A percentile compares a stretch with the other conserved stretches of the same genome.
Evolutionary conservation across 2,797 vertebrate species (phyloP).

Genomic region (Clarias laeviceps): DNA sequence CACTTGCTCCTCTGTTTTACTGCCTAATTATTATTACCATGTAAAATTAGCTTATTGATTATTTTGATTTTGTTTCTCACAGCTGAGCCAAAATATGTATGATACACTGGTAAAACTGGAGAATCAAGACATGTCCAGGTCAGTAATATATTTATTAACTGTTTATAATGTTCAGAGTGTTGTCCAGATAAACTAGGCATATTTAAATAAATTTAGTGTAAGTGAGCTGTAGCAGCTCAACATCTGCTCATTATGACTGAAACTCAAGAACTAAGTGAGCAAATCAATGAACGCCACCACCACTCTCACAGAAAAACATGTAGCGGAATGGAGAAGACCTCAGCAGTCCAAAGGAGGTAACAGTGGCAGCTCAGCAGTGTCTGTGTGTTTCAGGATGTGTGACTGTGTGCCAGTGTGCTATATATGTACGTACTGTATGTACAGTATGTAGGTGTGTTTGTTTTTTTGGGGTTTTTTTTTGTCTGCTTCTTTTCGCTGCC

Average conservation of each 20-base stretch:
- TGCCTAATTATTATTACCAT: neutral
- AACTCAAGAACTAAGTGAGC: constrained; percentile 54
- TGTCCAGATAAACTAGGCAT: neutral
- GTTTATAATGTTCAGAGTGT: neutral
- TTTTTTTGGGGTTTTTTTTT: constrained; percentile 33
- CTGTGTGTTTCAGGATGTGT: constrained; percentile 7
- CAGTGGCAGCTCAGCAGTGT: constrained; percentile 60
- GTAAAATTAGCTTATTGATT: neutral
- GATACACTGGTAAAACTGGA: constrained; percentile 81
- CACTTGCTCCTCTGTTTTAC: too few relatives aligned
- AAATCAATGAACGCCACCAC: constrained; percentile 66
- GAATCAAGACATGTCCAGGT: constrained; percentile 71
- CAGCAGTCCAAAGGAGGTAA: constrained; percentile 76
- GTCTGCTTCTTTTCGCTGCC: constrained; percentile 25
- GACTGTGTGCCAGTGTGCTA: constrained; percentile 2
- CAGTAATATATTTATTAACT: constrained; percentile 28
- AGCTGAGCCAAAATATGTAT: constrained; percentile 84
- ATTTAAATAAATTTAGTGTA: neutral
- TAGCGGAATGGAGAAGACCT: constrained; percentile 63
- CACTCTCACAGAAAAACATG: constrained; percentile 75
- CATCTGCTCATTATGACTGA: constrained; percentile 27
- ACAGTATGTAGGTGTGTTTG: constrained; percentile 39
- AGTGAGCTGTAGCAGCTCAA: neutral
- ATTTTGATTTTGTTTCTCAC: constrained; percentile 11
- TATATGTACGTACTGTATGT: constrained; percentile 12